Percentiles rank a stretch among this genome's conserved stretches.
Evolutionary conservation across 1,140 invertebrate species (phyloP).

Genomic region (Drosophila melanica): DNA sequence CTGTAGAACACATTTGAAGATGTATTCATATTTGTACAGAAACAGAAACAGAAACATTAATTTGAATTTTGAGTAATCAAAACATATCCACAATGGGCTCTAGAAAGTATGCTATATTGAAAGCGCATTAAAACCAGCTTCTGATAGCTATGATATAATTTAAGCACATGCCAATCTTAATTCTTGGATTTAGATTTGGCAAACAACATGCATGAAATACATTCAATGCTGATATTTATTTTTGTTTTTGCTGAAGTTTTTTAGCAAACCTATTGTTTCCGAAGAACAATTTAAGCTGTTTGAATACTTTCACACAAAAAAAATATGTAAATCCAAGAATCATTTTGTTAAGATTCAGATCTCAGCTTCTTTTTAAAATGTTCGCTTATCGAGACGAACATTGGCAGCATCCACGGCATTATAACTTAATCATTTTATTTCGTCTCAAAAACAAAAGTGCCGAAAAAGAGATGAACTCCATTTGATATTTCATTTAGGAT

Average conservation of each 20-base stretch:
- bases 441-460: not conserved
- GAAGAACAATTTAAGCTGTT: not conserved
- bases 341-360: not conserved
- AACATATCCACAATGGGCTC: not conserved
- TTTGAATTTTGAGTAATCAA: not conserved
- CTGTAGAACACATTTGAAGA: not conserved
- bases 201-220: too few species aligned
- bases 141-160: too few species aligned
- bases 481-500: conserved; percentile 6
- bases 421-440: not conserved
- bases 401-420: not conserved
- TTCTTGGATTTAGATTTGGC: not conserved
- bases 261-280: too few species aligned
- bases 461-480: not conserved
- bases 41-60: too few species aligned
- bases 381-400: not conserved
- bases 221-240: too few species aligned
- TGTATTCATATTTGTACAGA: not conserved
- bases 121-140: not conserved
- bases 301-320: too few species aligned
- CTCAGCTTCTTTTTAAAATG: conserved; percentile 1
- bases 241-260: too few species aligned
- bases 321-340: not conserved
- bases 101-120: conserved; percentile 34
- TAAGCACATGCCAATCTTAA: too few species aligned